Conservation (phyloP, 1,140 invertebrate genomes). For the Lordiphosa collinella region DNA sequence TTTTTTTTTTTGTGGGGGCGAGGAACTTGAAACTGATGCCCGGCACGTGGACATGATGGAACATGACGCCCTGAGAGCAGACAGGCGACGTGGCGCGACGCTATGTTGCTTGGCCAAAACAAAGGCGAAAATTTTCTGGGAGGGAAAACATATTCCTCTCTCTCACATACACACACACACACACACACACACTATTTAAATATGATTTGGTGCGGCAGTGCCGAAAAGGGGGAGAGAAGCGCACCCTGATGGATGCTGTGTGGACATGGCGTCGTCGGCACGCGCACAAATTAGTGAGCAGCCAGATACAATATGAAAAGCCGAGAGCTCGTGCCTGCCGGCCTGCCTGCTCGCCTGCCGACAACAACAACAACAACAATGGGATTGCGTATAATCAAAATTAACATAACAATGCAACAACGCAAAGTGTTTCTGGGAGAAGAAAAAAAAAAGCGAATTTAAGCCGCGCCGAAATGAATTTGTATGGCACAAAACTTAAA, state of each 20-base stretch:
- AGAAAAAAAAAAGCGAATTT: slow-evolving; percentile 28
- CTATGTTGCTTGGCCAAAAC: slow-evolving; percentile 14
- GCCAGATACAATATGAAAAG: slow-evolving; percentile 50
- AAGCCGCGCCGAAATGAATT: slow-evolving; percentile 55
- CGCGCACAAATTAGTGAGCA: slow-evolving; percentile 71
- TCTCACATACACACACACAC: slow-evolving; percentile 14
- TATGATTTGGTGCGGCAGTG: slow-evolving; percentile 40
- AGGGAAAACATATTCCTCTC: slow-evolving; percentile 6
- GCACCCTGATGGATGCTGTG: slow-evolving; percentile 39
- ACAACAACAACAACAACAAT: slow-evolving; percentile 46
- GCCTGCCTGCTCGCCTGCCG: slow-evolving; percentile 20
- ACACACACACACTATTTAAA: slow-evolving; percentile 64
- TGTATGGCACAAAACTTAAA: slow-evolving; percentile 54
- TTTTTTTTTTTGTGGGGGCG: slow-evolving; percentile 12
- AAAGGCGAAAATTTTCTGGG: slow-evolving; percentile 14
- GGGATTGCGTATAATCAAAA: slow-evolving; percentile 68
- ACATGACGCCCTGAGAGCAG: slow-evolving; percentile 34
- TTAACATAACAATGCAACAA: slow-evolving; percentile 67
- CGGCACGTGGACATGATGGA: slow-evolving; percentile 63
- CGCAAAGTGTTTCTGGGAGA: slow-evolving; percentile 43
- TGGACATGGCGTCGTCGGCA: slow-evolving; percentile 43
- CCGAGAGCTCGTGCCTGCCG: slow-evolving; percentile 54
- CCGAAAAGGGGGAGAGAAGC: slow-evolving; percentile 10
- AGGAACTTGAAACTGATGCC: slow-evolving; percentile 70
- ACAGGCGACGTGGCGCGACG: slow-evolving; percentile 16